A percentile compares a stretch with the other conserved stretches of the same genome.
Evolutionary conservation across 2,888 invertebrate species (phyloP).

Genomic region (Frankliniella fusca): DNA sequence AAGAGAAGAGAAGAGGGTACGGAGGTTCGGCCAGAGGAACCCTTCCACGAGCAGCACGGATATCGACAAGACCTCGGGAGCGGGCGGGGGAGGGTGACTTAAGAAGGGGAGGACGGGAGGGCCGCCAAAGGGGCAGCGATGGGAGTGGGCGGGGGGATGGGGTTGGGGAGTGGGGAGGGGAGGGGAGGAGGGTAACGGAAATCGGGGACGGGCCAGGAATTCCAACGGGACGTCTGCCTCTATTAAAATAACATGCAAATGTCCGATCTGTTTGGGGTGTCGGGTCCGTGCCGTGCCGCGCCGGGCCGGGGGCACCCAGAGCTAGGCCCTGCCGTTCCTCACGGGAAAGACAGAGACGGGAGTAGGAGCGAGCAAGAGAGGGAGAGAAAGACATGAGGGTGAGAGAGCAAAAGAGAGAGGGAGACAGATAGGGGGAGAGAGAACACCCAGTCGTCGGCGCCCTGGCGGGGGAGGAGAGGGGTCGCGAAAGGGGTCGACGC

Average conservation of each 20-base stretch:
- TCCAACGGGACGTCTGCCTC: not conserved
- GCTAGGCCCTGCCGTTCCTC: not conserved
- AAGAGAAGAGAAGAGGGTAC: no score
- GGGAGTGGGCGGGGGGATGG: not conserved
- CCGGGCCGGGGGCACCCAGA: not conserved
- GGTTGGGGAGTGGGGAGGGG: not conserved
- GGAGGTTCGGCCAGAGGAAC: no score
- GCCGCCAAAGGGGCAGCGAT: not conserved
- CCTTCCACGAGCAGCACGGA: no score
- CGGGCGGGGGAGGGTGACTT: not conserved
- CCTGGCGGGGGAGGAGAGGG: not conserved
- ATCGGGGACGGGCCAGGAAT: not conserved
- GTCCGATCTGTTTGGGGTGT: slow-evolving; percentile 24
- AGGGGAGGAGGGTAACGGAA: not conserved
- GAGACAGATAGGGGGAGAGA: not conserved
- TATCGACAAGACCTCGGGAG: not conserved
- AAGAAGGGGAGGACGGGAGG: not conserved
- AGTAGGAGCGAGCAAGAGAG: not conserved
- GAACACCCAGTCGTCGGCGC: not conserved
- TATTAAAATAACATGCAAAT: slow-evolving; percentile 27
- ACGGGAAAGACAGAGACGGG: not conserved
- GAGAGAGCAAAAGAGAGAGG: not conserved
- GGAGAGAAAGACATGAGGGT: not conserved
- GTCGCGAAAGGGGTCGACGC: not conserved
- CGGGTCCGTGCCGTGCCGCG: not conserved